Percentiles rank a stretch among this genome's conserved stretches.
Conservation (phyloP, 2,113 vertebrate species). For the Dolichallabes microphthalmus region DNA sequence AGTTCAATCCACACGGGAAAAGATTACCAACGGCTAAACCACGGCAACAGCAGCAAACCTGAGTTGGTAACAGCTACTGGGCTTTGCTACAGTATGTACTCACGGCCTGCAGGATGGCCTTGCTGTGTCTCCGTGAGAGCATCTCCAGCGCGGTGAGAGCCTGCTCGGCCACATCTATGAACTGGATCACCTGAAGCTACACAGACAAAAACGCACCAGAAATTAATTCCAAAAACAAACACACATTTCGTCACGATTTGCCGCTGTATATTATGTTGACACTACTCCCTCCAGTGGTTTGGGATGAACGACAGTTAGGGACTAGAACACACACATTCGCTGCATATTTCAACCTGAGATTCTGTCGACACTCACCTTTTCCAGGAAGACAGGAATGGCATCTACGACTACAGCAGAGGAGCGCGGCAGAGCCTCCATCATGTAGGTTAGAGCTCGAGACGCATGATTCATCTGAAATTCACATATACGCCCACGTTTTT, state of each 20-base stretch:
- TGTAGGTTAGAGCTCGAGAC: conserved; percentile 96
- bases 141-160: conserved; percentile 96
- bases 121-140: conserved; percentile 96
- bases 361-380: conserved; percentile 78
- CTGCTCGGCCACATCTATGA: conserved; percentile 98
- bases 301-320: background rate
- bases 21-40: background rate
- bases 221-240: background rate
- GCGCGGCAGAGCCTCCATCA: conserved; percentile 99
- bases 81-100: conserved; percentile 61
- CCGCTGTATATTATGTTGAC: background rate
- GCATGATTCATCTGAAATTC: conserved; percentile 93
- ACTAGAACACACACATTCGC: background rate
- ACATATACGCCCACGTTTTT: background rate
- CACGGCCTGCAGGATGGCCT: conserved; percentile 98
- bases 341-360: background rate
- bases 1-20: background rate
- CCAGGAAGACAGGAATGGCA: conserved; percentile 98
- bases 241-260: background rate
- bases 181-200: conserved; percentile 98
- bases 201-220: background rate
- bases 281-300: background rate
- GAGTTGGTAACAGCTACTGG: background rate
- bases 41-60: background rate
- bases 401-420: conserved; percentile 98